Base-by-base conservation (phyloP, 2,888 invertebrate species). In the Dryocosmus kuriphilus region DNA sequence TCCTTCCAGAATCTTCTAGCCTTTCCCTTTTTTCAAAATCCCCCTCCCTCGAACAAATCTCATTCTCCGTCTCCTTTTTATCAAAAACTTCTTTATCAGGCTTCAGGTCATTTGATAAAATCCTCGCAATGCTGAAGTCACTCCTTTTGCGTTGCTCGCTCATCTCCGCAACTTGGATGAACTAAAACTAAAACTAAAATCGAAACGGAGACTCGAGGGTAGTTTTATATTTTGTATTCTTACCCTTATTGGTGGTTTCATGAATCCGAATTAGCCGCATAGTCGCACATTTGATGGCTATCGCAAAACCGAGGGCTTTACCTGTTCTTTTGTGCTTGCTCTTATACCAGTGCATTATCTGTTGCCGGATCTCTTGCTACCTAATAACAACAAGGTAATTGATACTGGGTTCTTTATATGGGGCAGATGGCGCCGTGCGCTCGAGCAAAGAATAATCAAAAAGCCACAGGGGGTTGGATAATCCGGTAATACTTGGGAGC, bases 341-440 rank as follows among this genome's bases (percentile, higher is more conserved):
- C 89, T 88, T 89, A 89, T 90, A 89, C 87, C 89, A 89, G 89
- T 88, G 88, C 85, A 89, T 91, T 91, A 88, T 89, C 89, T 86
- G 82, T 77, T 79, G 78, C 82, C 83, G 80, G 84, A 88, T 87
- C 82, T 85, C 87, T 81, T 82, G 84, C 83, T 84, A 84, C 82
- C 83, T 87, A 87, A 86, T 89, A 91, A 90, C 89, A 91, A 90
- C 91, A 91, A 90, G 90, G 91, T 91, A 91, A 91, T 91, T 91
- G 91, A 91, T 91, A 90, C 88, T 85, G 75, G 55, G 76, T 77
- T 80, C 77, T 83, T 82, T 76, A 82, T 78, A 80, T 80, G 79
- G 79, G 83, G 80, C 84, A 84, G 84, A 84, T 84, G 84, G 80
- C 85, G 81, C 80, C 84, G 83, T 83, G 82, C 89, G 86, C 32